These are phyloP conservation scores for Bradynema listronoti DNA, from an alignment of 1,140 invertebrate species.

Conservation along the genomic window DNA sequence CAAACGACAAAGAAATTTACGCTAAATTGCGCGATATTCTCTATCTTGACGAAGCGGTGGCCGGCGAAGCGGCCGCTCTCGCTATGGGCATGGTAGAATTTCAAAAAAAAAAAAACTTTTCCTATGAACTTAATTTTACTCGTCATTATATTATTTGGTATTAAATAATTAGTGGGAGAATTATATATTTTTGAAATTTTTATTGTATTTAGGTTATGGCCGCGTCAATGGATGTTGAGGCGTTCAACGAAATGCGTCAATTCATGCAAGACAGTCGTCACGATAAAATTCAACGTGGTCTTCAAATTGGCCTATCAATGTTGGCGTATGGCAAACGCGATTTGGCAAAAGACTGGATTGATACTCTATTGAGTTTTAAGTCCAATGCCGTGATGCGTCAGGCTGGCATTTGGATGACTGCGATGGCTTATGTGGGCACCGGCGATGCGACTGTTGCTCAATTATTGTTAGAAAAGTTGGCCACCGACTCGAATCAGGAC, in stretches of 20 bases:
- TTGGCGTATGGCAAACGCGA: conserved; percentile 93
- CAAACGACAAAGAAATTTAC: conserved; percentile 80
- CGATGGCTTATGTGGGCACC: conserved; percentile 96
- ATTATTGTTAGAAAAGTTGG: conserved; percentile 86
- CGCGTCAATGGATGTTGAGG: conserved; percentile 14
- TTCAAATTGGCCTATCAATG: conserved; percentile 81
- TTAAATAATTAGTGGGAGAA: conserved; percentile 28
- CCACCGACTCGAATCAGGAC: conserved; percentile 96
- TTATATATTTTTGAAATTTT: not conserved
- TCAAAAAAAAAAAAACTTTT: too few relatives aligned
- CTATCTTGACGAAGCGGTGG: conserved; percentile 96
- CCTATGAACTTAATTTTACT: not conserved
- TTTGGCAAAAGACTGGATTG: conserved; percentile 73
- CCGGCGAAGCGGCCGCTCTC: conserved; percentile 89
- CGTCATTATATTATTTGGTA: conserved; percentile 73
- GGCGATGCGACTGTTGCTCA: conserved; percentile 92
- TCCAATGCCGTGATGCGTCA: conserved; percentile 72
- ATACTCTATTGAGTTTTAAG: conserved; percentile 72
- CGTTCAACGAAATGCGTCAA: conserved; percentile 58
- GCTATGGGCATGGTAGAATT: conserved; percentile 96
- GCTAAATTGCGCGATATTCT: conserved; percentile 91
- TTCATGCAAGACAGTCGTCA: conserved; percentile 88
- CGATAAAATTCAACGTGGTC: conserved; percentile 90
- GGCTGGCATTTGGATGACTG: conserved; percentile 77
- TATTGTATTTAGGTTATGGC: not conserved